Base-by-base conservation (phyloP, 2,888 invertebrate genomes). In the Nysson spinosus region DNA sequence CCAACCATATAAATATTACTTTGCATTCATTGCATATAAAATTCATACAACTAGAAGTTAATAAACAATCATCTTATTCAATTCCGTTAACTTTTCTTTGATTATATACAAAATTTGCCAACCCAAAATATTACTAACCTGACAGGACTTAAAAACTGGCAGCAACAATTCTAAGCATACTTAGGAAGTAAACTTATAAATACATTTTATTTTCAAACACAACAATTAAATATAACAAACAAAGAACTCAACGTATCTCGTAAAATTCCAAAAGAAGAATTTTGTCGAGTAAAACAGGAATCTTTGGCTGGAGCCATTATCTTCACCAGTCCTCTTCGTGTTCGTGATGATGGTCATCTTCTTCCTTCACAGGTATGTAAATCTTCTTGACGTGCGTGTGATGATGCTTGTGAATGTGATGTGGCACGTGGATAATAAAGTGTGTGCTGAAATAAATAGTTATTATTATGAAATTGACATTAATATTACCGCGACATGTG, bases 311-410 rank as follows among this genome's bases (percentile, higher is more conserved):
- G n/a, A 12, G 24, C 6, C 3, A n/a, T n/a, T 4, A 14, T 12
- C 4, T n/a, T 43, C 43, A 67, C 66, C 66, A 67, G 9, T 64
- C 66, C 4, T 42, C 34, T 12, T 73, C 32, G 34, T 73, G 70
- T 3, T 72, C 62, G 32, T 79, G 72, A 12, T 61, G 63, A 7
- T 69, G 54, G 6, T 75, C 63, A n/a, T 70, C 44, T 6, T 72
- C 57, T 9, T 62, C 14, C 34, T 83, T 80, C 26, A 79, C 78
- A 3, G 84, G 84, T 43, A 83, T 70, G 58, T 76, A 83, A 43
- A 85, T 79, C 52, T 85, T 86, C 62, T 83, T 84, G 24, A 82
- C 77, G 7, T 78, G 78, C 17, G 84, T 85, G 42, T 84, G 85
- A 40, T 81, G 79, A 49, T 84, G 83, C 5, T 80, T 83, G 55